Evolutionary conservation across 1,140 invertebrate genomes (phyloP).

Genomic region (Drosophila micromelanica): DNA sequence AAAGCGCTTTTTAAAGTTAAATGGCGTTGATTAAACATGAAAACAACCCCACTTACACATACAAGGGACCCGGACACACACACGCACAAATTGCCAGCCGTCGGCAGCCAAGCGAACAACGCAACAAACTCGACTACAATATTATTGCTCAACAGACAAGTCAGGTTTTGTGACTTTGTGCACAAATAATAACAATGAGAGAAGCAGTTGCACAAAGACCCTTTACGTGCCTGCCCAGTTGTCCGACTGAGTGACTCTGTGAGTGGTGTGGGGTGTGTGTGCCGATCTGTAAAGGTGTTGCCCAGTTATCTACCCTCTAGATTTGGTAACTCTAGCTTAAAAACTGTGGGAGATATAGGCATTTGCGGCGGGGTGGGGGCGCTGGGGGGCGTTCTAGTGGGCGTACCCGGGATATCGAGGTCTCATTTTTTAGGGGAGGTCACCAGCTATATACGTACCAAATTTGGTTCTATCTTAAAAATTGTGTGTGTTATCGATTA

Average conservation of each 20-base stretch:
- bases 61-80: constrained; percentile 16
- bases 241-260: constrained; percentile 6
- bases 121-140: constrained; percentile 61
- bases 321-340: too few species aligned
- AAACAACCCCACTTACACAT: constrained; percentile 40
- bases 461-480: too few species aligned
- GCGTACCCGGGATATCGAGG: too few species aligned
- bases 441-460: too few species aligned
- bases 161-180: constrained; percentile 8
- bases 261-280: too few species aligned
- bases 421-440: too few species aligned
- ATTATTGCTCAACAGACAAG: constrained; percentile 59
- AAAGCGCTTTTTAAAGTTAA: constrained; percentile 71
- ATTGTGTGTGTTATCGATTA: too few species aligned
- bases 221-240: background rate
- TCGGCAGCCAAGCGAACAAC: constrained; percentile 42
- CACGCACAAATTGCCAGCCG: constrained; percentile 30
- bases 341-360: too few species aligned
- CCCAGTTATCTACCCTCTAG: too few species aligned
- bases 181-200: constrained; percentile 37
- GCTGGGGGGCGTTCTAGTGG: too few species aligned
- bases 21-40: constrained; percentile 77
- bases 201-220: constrained; percentile 23
- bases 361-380: too few species aligned
- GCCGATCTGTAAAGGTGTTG: too few species aligned